A percentile compares a stretch with the other conserved stretches of the same genome.
These are phyloP conservation scores for Cephalopachus bancanus DNA, from an alignment of 2,797 vertebrate species.

Conservation along the genomic window DNA sequence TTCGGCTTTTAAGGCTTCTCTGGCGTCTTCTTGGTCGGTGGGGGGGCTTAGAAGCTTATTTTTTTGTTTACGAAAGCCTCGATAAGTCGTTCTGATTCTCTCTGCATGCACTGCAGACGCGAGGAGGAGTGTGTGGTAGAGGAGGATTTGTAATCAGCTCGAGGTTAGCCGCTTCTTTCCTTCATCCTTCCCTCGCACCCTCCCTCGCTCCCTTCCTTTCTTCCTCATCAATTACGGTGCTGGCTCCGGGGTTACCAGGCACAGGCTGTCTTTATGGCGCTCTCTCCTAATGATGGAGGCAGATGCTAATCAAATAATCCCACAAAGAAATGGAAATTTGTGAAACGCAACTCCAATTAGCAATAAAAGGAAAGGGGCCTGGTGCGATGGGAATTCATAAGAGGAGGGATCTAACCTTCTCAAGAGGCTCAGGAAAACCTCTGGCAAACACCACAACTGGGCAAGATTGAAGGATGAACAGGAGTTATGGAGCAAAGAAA, in stretches of 20 bases:
- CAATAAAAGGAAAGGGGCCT: not conserved
- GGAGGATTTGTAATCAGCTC: not conserved
- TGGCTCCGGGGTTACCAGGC: not conserved
- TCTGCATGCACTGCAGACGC: not conserved
- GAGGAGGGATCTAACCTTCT: not conserved
- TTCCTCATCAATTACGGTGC: not conserved
- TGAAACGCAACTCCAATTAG: not conserved
- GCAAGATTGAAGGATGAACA: not conserved
- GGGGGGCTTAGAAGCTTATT: too few relatives aligned
- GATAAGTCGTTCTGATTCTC: not conserved
- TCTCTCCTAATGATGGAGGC: not conserved
- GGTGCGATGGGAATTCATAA: not conserved
- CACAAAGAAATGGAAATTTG: not conserved
- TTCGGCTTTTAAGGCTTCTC: too few relatives aligned
- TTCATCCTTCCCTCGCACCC: not conserved
- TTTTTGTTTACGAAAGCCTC: too few relatives aligned
- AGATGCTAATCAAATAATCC: slow-evolving; percentile 24
- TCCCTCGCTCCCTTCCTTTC: not conserved
- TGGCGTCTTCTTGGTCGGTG: too few relatives aligned
- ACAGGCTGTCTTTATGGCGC: not conserved
- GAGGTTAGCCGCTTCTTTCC: not conserved
- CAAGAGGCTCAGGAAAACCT: not conserved
- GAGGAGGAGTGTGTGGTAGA: not conserved
- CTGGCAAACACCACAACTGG: not conserved
- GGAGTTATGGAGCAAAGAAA: not conserved